phyloP scores from a whole-genome alignment of 2,797 vertebrate genomes.

The Parauchenoglanis ngamensis region DNA sequence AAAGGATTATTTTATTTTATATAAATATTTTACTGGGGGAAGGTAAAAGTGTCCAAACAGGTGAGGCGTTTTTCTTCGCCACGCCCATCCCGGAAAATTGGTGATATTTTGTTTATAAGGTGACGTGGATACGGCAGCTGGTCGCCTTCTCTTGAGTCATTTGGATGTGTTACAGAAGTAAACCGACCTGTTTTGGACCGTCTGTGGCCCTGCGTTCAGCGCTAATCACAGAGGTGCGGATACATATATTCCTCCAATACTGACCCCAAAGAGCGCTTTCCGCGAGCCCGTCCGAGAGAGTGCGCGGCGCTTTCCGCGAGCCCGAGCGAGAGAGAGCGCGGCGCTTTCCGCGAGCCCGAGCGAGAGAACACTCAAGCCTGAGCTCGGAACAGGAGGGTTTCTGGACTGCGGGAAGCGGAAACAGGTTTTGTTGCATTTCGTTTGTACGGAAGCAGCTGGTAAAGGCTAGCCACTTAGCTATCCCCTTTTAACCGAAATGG shows the following conservation, averaged over 20 bases:
- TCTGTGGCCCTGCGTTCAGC: neutral
- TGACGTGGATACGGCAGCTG: constrained; percentile 74
- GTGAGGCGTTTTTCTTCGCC: constrained; percentile 35
- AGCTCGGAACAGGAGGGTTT: constrained; percentile 54
- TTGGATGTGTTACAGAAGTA: neutral
- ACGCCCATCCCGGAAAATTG: constrained; percentile 75
- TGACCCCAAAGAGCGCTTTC: constrained; percentile 9
- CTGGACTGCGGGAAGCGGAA: constrained; percentile 37
- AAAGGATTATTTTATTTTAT: neutral
- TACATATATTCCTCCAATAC: neutral
- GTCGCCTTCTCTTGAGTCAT: constrained; percentile 6
- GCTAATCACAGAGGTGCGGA: constrained; percentile 27
- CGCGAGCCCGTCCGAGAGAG: constrained; percentile 57
- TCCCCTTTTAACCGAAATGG: neutral
- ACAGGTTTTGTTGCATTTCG: constrained; percentile 61
- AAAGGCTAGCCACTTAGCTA: neutral
- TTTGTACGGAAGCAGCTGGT: constrained; percentile 40
- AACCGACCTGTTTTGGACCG: neutral
- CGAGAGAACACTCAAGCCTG: constrained; percentile 21
- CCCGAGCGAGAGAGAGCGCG: constrained; percentile 27
- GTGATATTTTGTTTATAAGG: constrained; percentile 71
- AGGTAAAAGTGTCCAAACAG: neutral
- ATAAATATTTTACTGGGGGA: neutral
- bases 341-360: neutral
- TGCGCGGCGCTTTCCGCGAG: too few relatives aligned